Evolutionary conservation across 2,888 invertebrate genomes (phyloP).

Genomic region (Lydus trimaculatus): DNA sequence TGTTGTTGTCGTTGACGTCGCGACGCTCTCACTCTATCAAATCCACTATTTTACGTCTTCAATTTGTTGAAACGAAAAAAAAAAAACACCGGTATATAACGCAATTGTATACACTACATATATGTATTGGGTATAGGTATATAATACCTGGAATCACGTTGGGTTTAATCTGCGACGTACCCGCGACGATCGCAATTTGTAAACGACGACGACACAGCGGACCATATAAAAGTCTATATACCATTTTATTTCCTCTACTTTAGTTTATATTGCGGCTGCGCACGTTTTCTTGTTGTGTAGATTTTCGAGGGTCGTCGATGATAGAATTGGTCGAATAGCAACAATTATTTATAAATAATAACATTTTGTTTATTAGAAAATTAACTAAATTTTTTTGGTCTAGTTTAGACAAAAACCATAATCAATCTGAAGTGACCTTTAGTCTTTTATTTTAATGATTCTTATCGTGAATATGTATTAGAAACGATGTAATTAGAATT

Average conservation of each 20-base stretch:
- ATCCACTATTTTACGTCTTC: not conserved
- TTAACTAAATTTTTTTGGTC: not conserved
- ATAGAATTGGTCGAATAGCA: too few relatives aligned
- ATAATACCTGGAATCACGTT: slow-evolving; percentile 7
- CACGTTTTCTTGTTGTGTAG: not conserved
- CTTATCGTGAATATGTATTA: not conserved
- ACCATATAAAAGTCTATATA: slow-evolving; percentile 3
- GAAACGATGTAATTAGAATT: not conserved
- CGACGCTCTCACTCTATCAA: not conserved
- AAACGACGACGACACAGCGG: slow-evolving; percentile 6
- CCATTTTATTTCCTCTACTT: not conserved
- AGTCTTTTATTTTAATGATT: not conserved
- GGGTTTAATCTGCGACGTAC: slow-evolving; percentile 27
- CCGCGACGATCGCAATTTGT: slow-evolving; percentile 27
- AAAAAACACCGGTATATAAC: not conserved
- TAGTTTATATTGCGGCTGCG: not conserved
- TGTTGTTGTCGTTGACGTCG: not conserved
- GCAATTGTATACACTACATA: slow-evolving; percentile 13
- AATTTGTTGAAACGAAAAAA: not conserved
- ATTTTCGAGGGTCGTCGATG: not conserved
- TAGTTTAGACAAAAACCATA: not conserved
- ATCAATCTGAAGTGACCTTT: not conserved
- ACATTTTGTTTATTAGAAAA: not conserved
- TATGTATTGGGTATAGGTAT: too few relatives aligned
- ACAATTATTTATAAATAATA: too few relatives aligned